Conservation (phyloP, 2,888 invertebrate species). For the Ommatoiulus sabulosus region DNA sequence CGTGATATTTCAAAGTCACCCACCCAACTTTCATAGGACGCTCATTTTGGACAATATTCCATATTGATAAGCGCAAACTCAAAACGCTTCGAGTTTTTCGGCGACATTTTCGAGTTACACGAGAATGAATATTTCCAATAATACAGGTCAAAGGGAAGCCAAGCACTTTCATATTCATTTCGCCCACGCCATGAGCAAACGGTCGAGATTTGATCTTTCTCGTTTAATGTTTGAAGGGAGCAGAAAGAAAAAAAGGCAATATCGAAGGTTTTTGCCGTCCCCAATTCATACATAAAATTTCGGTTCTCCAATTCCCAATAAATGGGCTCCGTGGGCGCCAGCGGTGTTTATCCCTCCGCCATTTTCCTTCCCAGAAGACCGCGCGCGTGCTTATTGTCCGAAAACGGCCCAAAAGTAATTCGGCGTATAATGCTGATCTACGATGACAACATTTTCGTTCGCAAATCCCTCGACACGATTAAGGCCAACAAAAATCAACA, state of each 20-base stretch:
- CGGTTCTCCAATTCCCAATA: neutral
- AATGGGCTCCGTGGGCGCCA: neutral
- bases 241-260: neutral
- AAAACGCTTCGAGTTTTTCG: no score
- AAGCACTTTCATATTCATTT: neutral
- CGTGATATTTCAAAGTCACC: no score
- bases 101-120: neutral
- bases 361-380: slow-evolving; percentile 8
- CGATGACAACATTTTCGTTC: slow-evolving; percentile 27
- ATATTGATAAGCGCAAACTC: no score
- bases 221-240: slow-evolving; percentile 14
- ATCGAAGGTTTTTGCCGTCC: neutral
- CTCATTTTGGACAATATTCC: no score
- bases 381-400: neutral
- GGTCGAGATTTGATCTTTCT: neutral
- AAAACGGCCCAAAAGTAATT: neutral
- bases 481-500: slow-evolving; percentile 21
- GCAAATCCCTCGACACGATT: neutral
- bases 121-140: neutral
- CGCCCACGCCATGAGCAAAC: slow-evolving; percentile 24
- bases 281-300: slow-evolving; percentile 5
- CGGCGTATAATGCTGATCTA: slow-evolving; percentile 16
- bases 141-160: neutral
- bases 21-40: no score
- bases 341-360: neutral